Evolutionary conservation across 2,113 vertebrate species (phyloP).

Genomic region (Xiphophorus couchianus): DNA sequence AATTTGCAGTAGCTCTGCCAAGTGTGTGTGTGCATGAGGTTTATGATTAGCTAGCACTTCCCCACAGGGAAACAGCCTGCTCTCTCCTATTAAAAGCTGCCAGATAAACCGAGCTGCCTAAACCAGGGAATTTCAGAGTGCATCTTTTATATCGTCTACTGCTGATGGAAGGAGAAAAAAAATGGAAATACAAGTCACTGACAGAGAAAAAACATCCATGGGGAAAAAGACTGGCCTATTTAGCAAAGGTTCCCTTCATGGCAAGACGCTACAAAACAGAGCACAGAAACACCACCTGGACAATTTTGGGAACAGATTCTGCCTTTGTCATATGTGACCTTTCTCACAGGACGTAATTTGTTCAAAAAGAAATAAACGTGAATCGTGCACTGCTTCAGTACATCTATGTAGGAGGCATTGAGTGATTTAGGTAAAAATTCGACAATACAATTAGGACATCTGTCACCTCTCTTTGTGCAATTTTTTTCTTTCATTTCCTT

Average conservation of each 20-base stretch:
- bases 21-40: slow-evolving; percentile 4
- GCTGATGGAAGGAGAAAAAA: not conserved
- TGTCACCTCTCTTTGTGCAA: not conserved
- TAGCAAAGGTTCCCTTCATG: slow-evolving; percentile 38
- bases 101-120: slow-evolving; percentile 35
- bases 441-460: not conserved
- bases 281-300: slow-evolving; percentile 76
- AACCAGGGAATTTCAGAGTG: slow-evolving; percentile 24
- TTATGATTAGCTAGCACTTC: slow-evolving; percentile 31
- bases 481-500: slow-evolving; percentile 23
- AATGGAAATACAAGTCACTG: not conserved
- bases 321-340: not conserved
- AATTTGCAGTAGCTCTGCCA: not conserved
- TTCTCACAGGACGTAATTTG: not conserved
- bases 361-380: not conserved
- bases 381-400: not conserved
- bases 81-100: slow-evolving; percentile 1
- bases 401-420: slow-evolving; percentile 12
- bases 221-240: slow-evolving; percentile 19
- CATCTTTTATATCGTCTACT: not conserved
- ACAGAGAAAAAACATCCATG: not conserved
- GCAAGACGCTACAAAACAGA: slow-evolving; percentile 46
- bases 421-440: slow-evolving; percentile 15
- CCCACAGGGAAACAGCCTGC: slow-evolving; percentile 23
- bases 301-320: slow-evolving; percentile 29